Evolutionary conservation across 2,888 invertebrate genomes (phyloP), one percentile per base, ranked within the genome.

Genomic region (Rhimphoctona megacephalus): DNA sequence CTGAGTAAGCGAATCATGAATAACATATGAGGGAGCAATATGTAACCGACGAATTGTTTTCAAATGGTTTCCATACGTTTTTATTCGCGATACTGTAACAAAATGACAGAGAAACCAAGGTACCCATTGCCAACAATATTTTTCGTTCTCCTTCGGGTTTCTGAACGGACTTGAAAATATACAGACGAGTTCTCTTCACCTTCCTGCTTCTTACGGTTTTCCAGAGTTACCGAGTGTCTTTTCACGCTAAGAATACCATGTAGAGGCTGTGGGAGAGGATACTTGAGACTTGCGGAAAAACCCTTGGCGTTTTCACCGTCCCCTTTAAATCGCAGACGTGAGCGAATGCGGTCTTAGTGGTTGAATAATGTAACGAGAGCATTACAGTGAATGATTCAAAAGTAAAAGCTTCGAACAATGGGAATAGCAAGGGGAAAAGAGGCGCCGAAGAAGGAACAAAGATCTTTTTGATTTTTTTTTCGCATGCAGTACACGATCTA

Each of bases 361-460:
- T 90, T 92, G 93, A 93, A 93, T 92, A 93, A 93, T 93, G 92
- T 91, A 92, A 92, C 92, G 91, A 57, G 77, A 90, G 91, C 91
- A 91, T 91, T 89, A 90, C 90, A 89, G 90, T 92, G 91, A 93
- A 93, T 92, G 92, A 93, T 93, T 93, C 91, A 93, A 92, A 92
- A 92, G 91, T 92, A 91, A 90, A 92, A 92, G 92, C 91, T 92
- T 90, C 91, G 86, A 87, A 90, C 91, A 89, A 89, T 89, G 89
- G 89, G 89, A 89, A 83, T 77, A 14, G 80, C 54, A 74, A 80
- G 85, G 49, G 64, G 30, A 52, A 52, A 46, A 70, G 76, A 74
- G 43, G 57, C 74, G 66, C 14, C 25, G 57, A 57, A 17, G 19
- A 33, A 39, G 57, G 39, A 57, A 57, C 8, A 57, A 22, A 22